Evolutionary conservation across 2,113 vertebrate genomes (phyloP).

Genomic region (Microcebus griseorufus): DNA sequence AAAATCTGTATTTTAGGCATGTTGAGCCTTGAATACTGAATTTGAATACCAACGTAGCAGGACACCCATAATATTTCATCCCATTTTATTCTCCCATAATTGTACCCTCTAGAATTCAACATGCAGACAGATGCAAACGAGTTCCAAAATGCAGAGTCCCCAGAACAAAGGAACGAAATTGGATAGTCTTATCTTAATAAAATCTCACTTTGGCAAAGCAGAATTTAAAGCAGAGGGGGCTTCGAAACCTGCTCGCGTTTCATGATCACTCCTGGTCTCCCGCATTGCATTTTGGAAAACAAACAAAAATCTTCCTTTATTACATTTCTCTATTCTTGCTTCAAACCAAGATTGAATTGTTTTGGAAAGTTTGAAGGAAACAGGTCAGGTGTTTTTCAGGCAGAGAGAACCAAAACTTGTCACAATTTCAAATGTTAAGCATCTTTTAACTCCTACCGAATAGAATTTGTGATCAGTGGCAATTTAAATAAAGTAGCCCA

Average conservation of each 20-base stretch:
- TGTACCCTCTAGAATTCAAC: background rate
- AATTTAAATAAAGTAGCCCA: background rate
- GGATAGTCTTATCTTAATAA: slow-evolving; percentile 34
- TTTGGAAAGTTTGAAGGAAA: background rate
- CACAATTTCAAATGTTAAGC: background rate
- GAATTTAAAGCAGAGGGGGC: background rate
- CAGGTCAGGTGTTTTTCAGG: background rate
- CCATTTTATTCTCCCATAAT: slow-evolving; percentile 15
- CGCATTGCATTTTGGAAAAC: background rate
- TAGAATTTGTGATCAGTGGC: background rate
- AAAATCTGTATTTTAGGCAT: slow-evolving; percentile 43
- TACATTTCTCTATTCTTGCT: background rate
- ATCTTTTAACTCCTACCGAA: background rate
- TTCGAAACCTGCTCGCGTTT: background rate
- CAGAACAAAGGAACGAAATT: slow-evolving; percentile 40
- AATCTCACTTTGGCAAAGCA: background rate
- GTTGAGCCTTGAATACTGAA: background rate
- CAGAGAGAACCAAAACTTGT: background rate
- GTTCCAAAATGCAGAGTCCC: background rate
- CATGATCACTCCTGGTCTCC: background rate
- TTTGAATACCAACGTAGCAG: background rate
- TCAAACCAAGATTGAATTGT: background rate
- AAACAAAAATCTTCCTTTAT: background rate
- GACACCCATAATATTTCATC: background rate
- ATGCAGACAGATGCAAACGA: slow-evolving; percentile 27